Conservation (phyloP, 92 coral and sea anemone genomes). For the Hydrozoanthus gracilis region DNA sequence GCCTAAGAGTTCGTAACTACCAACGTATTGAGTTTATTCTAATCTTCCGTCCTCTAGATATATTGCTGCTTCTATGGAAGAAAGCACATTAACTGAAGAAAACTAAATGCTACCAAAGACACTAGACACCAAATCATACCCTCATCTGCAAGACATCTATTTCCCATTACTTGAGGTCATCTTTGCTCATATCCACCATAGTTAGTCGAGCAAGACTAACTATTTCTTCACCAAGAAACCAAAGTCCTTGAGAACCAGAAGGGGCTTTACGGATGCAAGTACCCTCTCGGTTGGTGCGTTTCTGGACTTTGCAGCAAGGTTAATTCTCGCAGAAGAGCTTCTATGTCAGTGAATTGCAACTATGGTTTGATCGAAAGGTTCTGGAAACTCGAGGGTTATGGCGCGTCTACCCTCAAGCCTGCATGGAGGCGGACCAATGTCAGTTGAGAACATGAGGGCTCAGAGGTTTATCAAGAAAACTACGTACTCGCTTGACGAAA, state of each 20-base stretch:
- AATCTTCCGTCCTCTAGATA: no score
- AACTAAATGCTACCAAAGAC: no score
- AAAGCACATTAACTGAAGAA: no score
- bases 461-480: conserved; percentile 46
- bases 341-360: conserved; percentile 35
- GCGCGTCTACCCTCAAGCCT: conserved; percentile 15
- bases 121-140: background rate
- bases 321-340: conserved; percentile 6
- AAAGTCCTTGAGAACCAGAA: conserved; percentile 56
- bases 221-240: conserved; percentile 49
- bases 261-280: conserved; percentile 60
- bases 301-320: conserved; percentile 24
- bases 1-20: no score
- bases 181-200: conserved; percentile 56
- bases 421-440: conserved; percentile 26
- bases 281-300: conserved; percentile 66
- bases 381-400: conserved; percentile 58
- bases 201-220: no score
- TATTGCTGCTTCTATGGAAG: no score
- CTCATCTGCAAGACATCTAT: conserved; percentile 62
- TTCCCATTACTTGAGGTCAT: conserved; percentile 70
- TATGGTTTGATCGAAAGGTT: conserved; percentile 40
- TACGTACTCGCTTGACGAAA: conserved; percentile 18
- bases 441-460: conserved; percentile 52
- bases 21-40: no score